Conservation (phyloP, 2,797 vertebrate species). For the Bovichtus diacanthus region DNA sequence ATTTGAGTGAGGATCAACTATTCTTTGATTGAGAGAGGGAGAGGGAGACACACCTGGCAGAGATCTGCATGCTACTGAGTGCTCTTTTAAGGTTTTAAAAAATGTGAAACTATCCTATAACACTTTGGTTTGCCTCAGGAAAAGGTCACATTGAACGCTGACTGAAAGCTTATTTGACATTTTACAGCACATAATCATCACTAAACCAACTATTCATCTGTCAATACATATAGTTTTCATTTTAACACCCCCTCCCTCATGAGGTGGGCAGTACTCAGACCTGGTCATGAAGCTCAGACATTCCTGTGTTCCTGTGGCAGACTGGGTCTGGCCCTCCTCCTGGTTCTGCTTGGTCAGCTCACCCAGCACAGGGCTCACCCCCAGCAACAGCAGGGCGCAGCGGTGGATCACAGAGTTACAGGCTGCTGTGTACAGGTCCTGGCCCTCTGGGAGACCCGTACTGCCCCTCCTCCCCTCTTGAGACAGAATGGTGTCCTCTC, state of each 20-base stretch:
- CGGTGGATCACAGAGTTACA: slow-evolving; percentile 98
- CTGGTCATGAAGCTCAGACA: slow-evolving; percentile 93
- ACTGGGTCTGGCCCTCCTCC: slow-evolving; percentile 86
- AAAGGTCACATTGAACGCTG: not conserved
- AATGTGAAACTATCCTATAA: not conserved
- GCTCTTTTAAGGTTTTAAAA: too few species aligned
- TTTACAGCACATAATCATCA: not conserved
- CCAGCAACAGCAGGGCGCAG: slow-evolving; percentile 93
- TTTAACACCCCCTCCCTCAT: not conserved
- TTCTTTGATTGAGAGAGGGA: too few species aligned
- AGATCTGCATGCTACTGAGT: too few species aligned
- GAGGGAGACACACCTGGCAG: too few species aligned
- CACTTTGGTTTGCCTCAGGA: not conserved
- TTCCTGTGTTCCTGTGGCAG: slow-evolving; percentile 84
- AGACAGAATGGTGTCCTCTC: slow-evolving; percentile 87
- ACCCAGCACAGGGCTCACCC: slow-evolving; percentile 92
- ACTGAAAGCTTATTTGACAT: too few species aligned
- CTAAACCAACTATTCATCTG: not conserved
- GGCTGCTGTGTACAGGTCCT: slow-evolving; percentile 96
- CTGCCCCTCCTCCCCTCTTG: slow-evolving; percentile 91
- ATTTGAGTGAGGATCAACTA: too few species aligned
- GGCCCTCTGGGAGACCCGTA: slow-evolving; percentile 90
- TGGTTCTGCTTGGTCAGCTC: slow-evolving; percentile 88
- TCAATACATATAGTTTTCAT: not conserved
- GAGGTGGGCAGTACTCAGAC: slow-evolving; percentile 72